Evolutionary conservation across 1,140 invertebrate species (phyloP).

Genomic region (Lepidurus arcticus): DNA sequence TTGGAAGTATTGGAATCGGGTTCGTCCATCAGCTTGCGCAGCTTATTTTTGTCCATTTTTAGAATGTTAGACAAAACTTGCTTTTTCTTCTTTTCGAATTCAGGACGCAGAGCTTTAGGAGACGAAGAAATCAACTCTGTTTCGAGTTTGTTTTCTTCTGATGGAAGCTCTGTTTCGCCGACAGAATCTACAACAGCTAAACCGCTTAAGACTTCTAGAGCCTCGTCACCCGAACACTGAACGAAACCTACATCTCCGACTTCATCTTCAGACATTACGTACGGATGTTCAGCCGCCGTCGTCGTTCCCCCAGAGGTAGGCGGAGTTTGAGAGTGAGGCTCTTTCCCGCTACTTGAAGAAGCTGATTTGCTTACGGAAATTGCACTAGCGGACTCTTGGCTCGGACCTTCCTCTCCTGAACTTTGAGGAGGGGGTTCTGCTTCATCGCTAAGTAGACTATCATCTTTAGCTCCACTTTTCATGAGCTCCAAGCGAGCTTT

Average conservation of each 20-base stretch:
- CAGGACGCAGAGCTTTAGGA: not conserved
- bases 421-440: not conserved
- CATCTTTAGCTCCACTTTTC: not conserved
- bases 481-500: constrained; percentile 2
- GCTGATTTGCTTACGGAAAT: not conserved
- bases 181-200: not conserved
- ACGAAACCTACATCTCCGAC: not conserved
- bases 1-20: constrained; percentile 9
- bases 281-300: not conserved
- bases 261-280: not conserved
- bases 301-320: not conserved
- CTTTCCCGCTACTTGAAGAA: not conserved
- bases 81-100: not conserved
- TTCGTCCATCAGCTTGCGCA: constrained; percentile 12
- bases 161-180: not conserved
- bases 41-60: constrained; percentile 13
- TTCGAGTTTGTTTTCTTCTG: not conserved
- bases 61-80: constrained; percentile 1
- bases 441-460: not conserved
- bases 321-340: not conserved
- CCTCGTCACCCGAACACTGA: not conserved
- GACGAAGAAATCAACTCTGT: not conserved
- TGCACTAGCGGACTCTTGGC: not conserved
- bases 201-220: not conserved
- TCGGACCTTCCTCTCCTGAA: not conserved